These are phyloP conservation scores for Blomia tropicalis DNA, from an alignment of 2,888 invertebrate species.

Conservation along the genomic window DNA sequence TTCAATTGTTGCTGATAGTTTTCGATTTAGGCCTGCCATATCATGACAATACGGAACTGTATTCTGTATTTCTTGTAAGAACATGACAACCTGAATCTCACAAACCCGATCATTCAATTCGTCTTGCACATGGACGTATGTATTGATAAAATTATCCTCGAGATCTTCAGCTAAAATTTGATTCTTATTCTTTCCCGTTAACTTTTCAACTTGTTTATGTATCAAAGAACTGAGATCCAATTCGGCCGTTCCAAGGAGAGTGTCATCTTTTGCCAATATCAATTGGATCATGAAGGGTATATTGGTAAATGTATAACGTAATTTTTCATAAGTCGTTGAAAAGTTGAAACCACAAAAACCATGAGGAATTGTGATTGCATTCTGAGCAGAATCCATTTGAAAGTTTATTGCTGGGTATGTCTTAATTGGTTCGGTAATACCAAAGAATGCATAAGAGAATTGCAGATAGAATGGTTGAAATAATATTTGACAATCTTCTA, in stretches of 20 bases:
- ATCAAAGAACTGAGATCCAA: constrained; percentile 8
- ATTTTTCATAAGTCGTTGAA: constrained; percentile 20
- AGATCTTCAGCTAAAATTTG: not conserved
- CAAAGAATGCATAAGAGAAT: constrained; percentile 25
- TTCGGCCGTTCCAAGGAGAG: constrained; percentile 19
- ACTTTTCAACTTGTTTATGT: not conserved
- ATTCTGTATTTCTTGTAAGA: constrained; percentile 15
- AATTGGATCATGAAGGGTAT: constrained; percentile 20
- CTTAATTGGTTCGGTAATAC: constrained; percentile 19
- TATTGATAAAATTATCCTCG: constrained; percentile 8
- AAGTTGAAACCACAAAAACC: constrained; percentile 26
- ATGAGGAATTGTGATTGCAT: constrained; percentile 13
- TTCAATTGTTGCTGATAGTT: not conserved
- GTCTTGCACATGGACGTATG: constrained; percentile 4
- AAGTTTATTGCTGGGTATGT: constrained; percentile 18
- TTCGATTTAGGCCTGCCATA: too few species aligned
- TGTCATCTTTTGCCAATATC: constrained; percentile 12
- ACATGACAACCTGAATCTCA: constrained; percentile 23
- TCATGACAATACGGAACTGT: not conserved
- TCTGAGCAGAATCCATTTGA: not conserved
- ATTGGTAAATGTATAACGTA: constrained; percentile 15
- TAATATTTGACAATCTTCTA: not conserved
- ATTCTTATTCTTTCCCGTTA: not conserved
- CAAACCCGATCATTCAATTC: constrained; percentile 14
- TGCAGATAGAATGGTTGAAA: constrained; percentile 17